Evolutionary conservation across 2,888 invertebrate genomes (phyloP).

Genomic region (Drosophila yooni): DNA sequence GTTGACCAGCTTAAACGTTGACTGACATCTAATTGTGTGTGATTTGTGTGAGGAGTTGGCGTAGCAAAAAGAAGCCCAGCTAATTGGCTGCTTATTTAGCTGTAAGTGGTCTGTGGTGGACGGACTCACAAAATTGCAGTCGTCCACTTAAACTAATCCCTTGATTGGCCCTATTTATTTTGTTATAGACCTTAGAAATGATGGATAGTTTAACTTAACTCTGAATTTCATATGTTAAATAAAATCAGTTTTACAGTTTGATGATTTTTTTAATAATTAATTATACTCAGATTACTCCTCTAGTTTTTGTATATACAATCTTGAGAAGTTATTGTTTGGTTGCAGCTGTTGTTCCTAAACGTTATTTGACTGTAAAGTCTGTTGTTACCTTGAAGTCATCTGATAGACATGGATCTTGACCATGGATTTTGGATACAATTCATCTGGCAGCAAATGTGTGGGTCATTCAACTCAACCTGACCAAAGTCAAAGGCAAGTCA

Average conservation of each 20-base stretch:
- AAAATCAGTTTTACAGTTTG: neutral
- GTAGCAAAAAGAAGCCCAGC: conserved; percentile 40
- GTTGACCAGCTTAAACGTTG: conserved; percentile 46
- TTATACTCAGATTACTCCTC: neutral
- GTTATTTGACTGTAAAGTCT: neutral
- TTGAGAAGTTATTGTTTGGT: conserved; percentile 5
- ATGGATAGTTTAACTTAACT: conserved; percentile 5
- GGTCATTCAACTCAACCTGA: conserved; percentile 64
- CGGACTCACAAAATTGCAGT: conserved; percentile 51
- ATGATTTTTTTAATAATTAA: neutral
- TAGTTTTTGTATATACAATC: neutral
- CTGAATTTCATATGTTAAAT: neutral
- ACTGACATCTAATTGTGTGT: conserved; percentile 70
- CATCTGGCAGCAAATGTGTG: conserved; percentile 45
- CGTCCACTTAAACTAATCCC: conserved; percentile 47
- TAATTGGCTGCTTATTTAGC: conserved; percentile 47
- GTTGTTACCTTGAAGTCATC: conserved; percentile 12
- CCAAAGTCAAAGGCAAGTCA: conserved; percentile 73
- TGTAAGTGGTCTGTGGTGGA: conserved; percentile 19
- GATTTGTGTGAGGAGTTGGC: conserved; percentile 42
- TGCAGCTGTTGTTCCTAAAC: conserved; percentile 3
- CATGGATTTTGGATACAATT: conserved; percentile 46
- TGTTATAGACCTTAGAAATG: neutral
- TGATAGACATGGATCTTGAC: conserved; percentile 39
- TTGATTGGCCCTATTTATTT: conserved; percentile 13